Conservation (phyloP, 2,113 vertebrate species). For the Ramphastos sulfuratus region DNA sequence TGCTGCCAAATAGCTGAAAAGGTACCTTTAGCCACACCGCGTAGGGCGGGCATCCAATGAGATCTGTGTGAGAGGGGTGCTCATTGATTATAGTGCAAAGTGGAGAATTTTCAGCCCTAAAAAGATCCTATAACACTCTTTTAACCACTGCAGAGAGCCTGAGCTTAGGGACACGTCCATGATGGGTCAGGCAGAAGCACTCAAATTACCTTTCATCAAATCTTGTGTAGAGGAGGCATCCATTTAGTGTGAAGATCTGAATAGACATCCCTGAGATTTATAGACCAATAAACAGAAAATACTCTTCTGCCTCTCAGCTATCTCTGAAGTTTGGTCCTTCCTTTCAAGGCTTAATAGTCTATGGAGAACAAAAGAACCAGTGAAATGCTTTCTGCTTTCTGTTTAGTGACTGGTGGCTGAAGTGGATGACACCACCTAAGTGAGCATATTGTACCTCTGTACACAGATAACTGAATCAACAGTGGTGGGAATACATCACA, state of each 20-base stretch:
- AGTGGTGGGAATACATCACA: not conserved
- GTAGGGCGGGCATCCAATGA: not conserved
- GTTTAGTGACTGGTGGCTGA: not conserved
- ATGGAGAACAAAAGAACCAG: not conserved
- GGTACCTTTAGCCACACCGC: not conserved
- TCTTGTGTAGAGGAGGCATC: not conserved
- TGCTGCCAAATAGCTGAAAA: not conserved
- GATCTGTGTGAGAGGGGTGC: not conserved
- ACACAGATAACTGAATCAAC: not conserved
- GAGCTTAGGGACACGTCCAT: not conserved
- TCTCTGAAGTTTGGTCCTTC: not conserved
- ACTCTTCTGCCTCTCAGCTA: not conserved
- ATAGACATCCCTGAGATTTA: not conserved
- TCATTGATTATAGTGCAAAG: not conserved
- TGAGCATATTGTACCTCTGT: not conserved
- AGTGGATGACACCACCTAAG: not conserved
- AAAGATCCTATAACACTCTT: not conserved
- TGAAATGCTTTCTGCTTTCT: not conserved
- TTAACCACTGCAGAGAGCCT: not conserved
- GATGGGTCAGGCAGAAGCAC: not conserved
- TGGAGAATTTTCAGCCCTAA: not conserved
- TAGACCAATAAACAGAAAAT: not conserved
- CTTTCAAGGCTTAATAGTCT: not conserved
- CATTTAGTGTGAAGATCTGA: not conserved
- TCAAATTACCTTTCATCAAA: not conserved